These are phyloP conservation scores for Tiaroga cobitis DNA, from an alignment of 2,797 vertebrate species.

Conservation along the genomic window DNA sequence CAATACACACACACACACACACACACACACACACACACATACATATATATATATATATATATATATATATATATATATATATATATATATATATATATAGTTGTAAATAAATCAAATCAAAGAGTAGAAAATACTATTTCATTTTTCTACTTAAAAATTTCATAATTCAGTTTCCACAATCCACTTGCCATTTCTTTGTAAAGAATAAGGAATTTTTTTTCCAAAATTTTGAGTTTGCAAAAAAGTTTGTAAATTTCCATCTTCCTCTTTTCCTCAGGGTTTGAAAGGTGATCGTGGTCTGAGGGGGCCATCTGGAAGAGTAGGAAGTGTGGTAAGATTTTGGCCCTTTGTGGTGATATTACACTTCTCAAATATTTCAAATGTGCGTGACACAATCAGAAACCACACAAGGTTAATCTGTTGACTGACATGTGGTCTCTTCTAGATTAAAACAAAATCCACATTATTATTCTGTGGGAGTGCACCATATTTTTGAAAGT, in stretches of 20 bases:
- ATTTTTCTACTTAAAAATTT: no score
- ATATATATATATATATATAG: background rate
- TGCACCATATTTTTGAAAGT: background rate
- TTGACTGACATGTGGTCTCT: background rate
- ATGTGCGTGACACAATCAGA: background rate
- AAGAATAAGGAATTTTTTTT: no score
- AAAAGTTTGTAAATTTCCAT: background rate
- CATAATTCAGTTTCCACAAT: background rate
- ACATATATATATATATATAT: background rate
- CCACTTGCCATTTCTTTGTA: background rate
- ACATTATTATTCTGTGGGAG: background rate
- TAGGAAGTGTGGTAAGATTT: slow-evolving; percentile 70
- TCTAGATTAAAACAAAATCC: background rate
- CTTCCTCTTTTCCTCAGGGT: slow-evolving; percentile 65
- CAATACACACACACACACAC: no score
- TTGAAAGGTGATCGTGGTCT: slow-evolving; percentile 70
- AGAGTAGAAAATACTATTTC: no score
- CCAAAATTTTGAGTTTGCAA: background rate
- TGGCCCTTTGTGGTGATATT: background rate
- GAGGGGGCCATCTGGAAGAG: slow-evolving; percentile 70
- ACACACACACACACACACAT: no score
- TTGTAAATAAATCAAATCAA: no score
- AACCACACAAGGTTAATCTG: background rate
- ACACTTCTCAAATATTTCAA: background rate
- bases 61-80: background rate